Percentiles rank a stretch among this genome's conserved stretches.
Conservation (phyloP, 2,797 vertebrate species). For the Tolypeutes matacus region DNA sequence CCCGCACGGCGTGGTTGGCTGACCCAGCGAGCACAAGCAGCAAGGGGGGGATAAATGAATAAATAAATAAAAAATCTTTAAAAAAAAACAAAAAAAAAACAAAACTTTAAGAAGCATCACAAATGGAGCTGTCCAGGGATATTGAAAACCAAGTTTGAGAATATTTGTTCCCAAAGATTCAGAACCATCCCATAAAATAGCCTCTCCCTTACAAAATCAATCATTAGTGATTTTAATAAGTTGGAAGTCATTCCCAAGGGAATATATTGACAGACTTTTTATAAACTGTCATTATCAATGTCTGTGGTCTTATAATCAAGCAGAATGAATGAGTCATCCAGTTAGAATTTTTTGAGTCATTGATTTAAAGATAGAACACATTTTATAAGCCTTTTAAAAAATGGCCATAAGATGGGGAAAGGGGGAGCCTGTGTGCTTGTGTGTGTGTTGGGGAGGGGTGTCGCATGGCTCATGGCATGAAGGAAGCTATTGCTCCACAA, state of each 20-base stretch:
- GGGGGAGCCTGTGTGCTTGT: not conserved
- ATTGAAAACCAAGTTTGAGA: conserved; percentile 44
- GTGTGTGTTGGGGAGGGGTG: not conserved
- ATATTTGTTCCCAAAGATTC: conserved; percentile 27
- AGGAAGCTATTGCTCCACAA: not conserved
- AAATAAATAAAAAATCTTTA: no score
- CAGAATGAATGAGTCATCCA: conserved; percentile 63
- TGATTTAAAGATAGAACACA: conserved; percentile 39
- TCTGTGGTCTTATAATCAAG: conserved; percentile 47
- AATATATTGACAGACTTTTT: conserved; percentile 65
- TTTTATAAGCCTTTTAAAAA: conserved; percentile 62
- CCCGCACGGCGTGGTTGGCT: no score
- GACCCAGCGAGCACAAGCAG: no score
- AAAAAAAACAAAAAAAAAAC: no score
- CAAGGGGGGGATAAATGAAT: no score
- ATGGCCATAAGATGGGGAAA: not conserved
- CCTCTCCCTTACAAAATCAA: not conserved
- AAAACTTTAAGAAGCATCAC: conserved; percentile 30
- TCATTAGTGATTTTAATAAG: conserved; percentile 34
- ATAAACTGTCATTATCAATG: conserved; percentile 66
- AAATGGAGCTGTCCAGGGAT: not conserved
- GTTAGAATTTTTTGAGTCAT: conserved; percentile 71
- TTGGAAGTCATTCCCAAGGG: conserved; percentile 56
- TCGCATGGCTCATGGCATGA: not conserved
- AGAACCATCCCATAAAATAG: not conserved